Conservation (phyloP, 2,113 vertebrate genomes). For the Galbula dea region DNA sequence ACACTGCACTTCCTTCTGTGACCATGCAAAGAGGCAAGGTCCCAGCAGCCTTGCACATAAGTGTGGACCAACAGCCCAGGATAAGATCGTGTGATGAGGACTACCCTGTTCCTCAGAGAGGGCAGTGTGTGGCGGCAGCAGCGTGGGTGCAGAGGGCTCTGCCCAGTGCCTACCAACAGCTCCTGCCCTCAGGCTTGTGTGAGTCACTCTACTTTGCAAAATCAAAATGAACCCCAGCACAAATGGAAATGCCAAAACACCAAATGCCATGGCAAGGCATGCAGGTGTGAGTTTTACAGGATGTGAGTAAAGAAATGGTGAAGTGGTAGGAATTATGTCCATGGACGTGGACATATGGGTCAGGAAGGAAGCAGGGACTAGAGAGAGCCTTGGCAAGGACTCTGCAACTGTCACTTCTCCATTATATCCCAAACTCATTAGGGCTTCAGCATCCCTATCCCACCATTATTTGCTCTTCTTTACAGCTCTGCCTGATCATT, state of each 20-base stretch:
- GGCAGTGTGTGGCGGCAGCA: fast-evolving
- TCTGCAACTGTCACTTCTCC: neutral
- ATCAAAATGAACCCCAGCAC: neutral
- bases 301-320: neutral
- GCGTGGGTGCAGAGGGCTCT: neutral
- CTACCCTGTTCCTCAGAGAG: fast-evolving
- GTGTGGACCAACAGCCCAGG: neutral
- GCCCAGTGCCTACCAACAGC: neutral
- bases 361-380: neutral
- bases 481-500: neutral
- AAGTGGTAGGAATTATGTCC: neutral
- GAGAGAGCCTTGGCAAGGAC: neutral
- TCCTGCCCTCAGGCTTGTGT: neutral
- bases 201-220: neutral
- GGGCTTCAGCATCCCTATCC: neutral
- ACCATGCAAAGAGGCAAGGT: fast-evolving
- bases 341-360: neutral
- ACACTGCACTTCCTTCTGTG: fast-evolving
- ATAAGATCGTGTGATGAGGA: neutral
- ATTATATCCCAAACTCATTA: neutral
- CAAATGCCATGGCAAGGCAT: neutral
- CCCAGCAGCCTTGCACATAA: neutral
- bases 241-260: neutral
- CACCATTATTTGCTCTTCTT: fast-evolving
- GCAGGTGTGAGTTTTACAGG: neutral